Evolutionary conservation across 2,113 vertebrate species (phyloP).

Genomic region (Sinocyclocheilus anophthalmus): DNA sequence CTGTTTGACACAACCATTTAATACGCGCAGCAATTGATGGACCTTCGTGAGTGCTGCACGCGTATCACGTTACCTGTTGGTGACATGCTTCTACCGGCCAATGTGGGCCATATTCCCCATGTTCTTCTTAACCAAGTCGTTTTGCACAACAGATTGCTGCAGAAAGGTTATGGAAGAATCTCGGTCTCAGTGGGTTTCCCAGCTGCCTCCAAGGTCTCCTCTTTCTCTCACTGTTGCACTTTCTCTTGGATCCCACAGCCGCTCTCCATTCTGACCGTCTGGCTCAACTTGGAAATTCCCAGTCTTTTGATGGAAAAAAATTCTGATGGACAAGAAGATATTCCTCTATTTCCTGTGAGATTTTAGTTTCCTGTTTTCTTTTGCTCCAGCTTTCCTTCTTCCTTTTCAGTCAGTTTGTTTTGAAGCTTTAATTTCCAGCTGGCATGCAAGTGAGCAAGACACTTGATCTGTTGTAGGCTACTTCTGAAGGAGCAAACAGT

Average conservation of each 20-base stretch:
- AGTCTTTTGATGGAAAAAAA: background rate
- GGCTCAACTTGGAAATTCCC: conserved; percentile 35
- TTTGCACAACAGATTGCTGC: background rate
- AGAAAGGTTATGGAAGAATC: background rate
- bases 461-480: conserved; percentile 2
- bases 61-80: conserved; percentile 71
- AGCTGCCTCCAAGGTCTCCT: conserved; percentile 65
- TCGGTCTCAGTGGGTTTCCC: conserved; percentile 50
- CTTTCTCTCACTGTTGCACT: background rate
- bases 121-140: conserved; percentile 20
- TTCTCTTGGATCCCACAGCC: conserved; percentile 1
- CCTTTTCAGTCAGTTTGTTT: background rate
- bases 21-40: background rate
- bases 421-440: background rate
- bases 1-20: background rate
- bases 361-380: conserved; percentile 40
- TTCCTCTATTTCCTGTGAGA: background rate
- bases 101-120: conserved; percentile 43
- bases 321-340: background rate
- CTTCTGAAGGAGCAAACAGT: background rate
- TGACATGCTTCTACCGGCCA: conserved; percentile 79
- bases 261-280: conserved; percentile 5
- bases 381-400: background rate
- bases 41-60: background rate
- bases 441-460: background rate